Conservation (phyloP, 2,797 vertebrate species). For the Siniperca obscura region DNA sequence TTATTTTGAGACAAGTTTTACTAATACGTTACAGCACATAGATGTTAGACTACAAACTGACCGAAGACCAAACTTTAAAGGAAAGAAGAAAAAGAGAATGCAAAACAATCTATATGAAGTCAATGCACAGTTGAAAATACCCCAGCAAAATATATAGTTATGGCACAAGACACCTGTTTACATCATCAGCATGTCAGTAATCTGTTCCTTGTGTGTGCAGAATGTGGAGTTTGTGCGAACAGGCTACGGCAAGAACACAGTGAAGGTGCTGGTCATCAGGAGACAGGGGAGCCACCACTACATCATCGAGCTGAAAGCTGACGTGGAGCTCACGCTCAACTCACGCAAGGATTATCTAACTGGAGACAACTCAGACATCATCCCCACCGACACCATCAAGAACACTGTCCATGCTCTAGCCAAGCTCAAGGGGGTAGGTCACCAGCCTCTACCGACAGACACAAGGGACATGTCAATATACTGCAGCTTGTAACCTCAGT, state of each 20-base stretch:
- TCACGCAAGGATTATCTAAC: conserved; percentile 89
- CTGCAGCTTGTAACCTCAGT: not conserved
- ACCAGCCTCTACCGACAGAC: not conserved
- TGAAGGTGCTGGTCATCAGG: conserved; percentile 90
- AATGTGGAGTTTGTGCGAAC: conserved; percentile 92
- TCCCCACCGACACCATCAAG: conserved; percentile 98
- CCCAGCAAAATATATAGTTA: not conserved
- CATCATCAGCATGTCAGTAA: not conserved
- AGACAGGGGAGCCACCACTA: conserved; percentile 86
- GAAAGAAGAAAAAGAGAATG: not conserved
- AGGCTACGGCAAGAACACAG: conserved; percentile 93
- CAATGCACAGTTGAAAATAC: not conserved
- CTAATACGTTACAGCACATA: not conserved
- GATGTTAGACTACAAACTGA: not conserved
- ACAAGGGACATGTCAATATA: no score
- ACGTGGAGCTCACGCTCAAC: conserved; percentile 91
- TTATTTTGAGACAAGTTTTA: not conserved
- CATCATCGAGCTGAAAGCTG: conserved; percentile 90
- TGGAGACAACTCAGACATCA: conserved; percentile 93
- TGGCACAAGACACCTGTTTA: not conserved
- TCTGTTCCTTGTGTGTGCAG: conserved; percentile 75
- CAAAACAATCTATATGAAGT: not conserved
- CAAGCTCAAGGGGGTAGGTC: conserved; percentile 92
- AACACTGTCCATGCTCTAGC: conserved; percentile 94
- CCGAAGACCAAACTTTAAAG: not conserved